phyloP scores from a whole-genome alignment of 2,113 vertebrate species.

The Glaucidium brasilianum region DNA sequence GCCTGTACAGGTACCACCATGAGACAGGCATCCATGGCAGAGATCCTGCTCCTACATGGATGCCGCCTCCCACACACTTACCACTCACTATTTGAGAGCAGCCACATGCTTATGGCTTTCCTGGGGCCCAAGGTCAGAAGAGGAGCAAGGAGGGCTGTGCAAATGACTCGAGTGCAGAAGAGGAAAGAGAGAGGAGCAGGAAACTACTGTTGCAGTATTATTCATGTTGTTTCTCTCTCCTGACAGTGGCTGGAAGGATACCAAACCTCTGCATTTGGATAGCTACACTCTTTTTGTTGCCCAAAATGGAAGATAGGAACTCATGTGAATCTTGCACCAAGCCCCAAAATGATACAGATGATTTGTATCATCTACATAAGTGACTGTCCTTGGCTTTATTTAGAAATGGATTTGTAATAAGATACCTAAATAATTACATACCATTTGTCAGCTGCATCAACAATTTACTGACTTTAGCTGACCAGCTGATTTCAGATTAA shows the following conservation, averaged over 20 bases:
- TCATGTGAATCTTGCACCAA: neutral
- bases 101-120: neutral
- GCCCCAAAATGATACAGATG: accelerated
- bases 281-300: accelerated
- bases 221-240: neutral
- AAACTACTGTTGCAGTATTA: neutral
- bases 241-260: neutral
- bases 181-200: neutral
- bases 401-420: neutral
- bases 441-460: neutral
- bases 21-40: accelerated
- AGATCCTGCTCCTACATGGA: neutral
- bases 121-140: neutral
- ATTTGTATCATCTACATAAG: neutral
- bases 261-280: neutral
- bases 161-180: neutral
- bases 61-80: too few relatives aligned
- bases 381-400: neutral
- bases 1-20: neutral
- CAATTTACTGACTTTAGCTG: neutral
- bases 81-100: neutral
- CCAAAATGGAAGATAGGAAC: neutral
- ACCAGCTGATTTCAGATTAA: neutral
- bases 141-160: neutral
- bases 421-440: conserved; percentile 18